phyloP scores from a whole-genome alignment of 30 jellyfish, hydroid and myxozoan genomes.

The Nemopilema nomurai region DNA sequence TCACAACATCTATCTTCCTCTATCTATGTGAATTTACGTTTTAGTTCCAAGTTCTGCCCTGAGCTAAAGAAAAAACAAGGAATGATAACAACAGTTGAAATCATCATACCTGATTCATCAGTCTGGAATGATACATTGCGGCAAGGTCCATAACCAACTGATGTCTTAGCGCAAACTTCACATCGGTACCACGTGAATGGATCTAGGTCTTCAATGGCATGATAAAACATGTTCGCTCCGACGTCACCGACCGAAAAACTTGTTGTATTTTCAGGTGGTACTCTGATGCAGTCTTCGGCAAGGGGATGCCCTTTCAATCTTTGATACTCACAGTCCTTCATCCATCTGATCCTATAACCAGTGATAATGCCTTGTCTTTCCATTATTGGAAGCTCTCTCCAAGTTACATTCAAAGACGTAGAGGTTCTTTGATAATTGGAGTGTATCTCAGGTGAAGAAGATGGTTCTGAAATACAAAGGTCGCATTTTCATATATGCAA shows the following conservation, averaged over 20 bases:
- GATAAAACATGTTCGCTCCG: background rate
- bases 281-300: slow-evolving; percentile 43
- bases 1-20: too few species aligned
- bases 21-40: too few species aligned
- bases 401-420: slow-evolving; percentile 22
- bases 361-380: slow-evolving; percentile 30
- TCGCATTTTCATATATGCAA: background rate
- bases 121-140: slow-evolving; percentile 18
- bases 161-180: slow-evolving; percentile 35
- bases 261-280: slow-evolving; percentile 17
- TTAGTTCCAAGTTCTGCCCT: too few species aligned
- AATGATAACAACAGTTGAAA: background rate
- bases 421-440: background rate
- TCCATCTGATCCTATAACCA: slow-evolving; percentile 41
- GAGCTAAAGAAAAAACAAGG: too few species aligned
- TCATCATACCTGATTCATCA: slow-evolving; percentile 41
- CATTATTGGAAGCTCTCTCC: slow-evolving; percentile 50
- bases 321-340: slow-evolving; percentile 49
- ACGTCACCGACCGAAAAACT: slow-evolving; percentile 5
- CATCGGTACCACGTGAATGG: slow-evolving; percentile 34
- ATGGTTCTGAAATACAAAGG: slow-evolving; percentile 17
- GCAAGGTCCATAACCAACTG: slow-evolving; percentile 51
- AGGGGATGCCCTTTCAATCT: slow-evolving; percentile 1
- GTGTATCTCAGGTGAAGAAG: slow-evolving; percentile 22
- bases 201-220: slow-evolving; percentile 1